Evolutionary conservation across 2,888 invertebrate genomes (phyloP).

Genomic region (Lycia hirtaria): DNA sequence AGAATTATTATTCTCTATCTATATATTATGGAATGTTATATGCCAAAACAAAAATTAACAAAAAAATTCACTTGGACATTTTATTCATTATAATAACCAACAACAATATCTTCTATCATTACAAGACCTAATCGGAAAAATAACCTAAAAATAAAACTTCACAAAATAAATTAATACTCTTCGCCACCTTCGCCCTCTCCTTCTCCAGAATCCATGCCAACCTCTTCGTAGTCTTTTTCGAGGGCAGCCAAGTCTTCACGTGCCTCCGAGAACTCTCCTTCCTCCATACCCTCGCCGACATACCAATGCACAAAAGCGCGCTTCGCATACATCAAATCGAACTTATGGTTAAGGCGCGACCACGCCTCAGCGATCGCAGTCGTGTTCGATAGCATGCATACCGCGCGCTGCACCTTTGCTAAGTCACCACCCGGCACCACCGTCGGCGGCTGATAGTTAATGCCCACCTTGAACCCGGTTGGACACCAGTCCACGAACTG

Average conservation of each 20-base stretch:
- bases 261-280: constrained; percentile 95
- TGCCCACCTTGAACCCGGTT: constrained; percentile 91
- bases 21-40: constrained; percentile 6
- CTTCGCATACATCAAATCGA: constrained; percentile 98
- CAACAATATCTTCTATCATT: constrained; percentile 41
- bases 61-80: constrained; percentile 52
- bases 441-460: constrained; percentile 94
- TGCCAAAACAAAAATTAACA: constrained; percentile 43
- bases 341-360: constrained; percentile 97
- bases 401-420: constrained; percentile 96
- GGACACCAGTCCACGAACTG: constrained; percentile 98
- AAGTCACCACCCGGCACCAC: constrained; percentile 96
- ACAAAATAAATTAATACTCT: constrained; percentile 81
- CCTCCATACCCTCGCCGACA: constrained; percentile 94
- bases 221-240: constrained; percentile 94
- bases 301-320: constrained; percentile 98
- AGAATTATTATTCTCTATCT: too few relatives aligned
- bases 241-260: constrained; percentile 86
- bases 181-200: constrained; percentile 92
- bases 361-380: constrained; percentile 99
- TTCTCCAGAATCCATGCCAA: constrained; percentile 93
- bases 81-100: constrained; percentile 46
- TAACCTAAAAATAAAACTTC: constrained; percentile 56
- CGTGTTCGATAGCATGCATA: constrained; percentile 98
- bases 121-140: constrained; percentile 53